phyloP scores from a whole-genome alignment of 2,888 invertebrate species.

The Julus scandinavius region DNA sequence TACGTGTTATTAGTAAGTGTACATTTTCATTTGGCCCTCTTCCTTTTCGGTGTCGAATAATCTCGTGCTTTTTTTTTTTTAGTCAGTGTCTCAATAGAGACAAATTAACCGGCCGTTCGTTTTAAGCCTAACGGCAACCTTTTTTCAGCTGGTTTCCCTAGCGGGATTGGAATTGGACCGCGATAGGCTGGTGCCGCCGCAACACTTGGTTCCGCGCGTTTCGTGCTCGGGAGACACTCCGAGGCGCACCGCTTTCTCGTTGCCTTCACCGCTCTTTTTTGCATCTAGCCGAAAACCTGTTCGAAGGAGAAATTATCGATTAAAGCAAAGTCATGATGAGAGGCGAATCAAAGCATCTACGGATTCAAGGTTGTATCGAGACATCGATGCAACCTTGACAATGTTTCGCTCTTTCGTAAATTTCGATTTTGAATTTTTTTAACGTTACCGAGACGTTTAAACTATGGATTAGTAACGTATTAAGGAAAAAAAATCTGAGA shows the following conservation, averaged over 20 bases:
- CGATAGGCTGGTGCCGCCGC: constrained; percentile 43
- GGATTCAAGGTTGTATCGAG: too few species aligned
- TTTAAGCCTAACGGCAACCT: background rate
- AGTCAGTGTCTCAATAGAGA: background rate
- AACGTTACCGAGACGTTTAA: too few species aligned
- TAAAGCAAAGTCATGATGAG: background rate
- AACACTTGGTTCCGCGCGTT: constrained; percentile 19
- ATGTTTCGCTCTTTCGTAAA: too few species aligned
- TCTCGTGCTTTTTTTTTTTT: background rate
- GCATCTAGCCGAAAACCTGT: constrained; percentile 53
- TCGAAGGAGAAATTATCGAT: background rate
- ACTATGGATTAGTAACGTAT: too few species aligned
- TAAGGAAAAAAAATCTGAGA: too few species aligned
- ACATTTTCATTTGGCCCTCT: background rate
- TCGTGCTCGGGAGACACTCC: constrained; percentile 52
- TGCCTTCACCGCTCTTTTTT: constrained; percentile 37
- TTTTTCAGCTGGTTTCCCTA: constrained; percentile 6
- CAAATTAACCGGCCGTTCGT: background rate
- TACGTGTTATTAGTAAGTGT: background rate
- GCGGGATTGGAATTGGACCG: constrained; percentile 30
- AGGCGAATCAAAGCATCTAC: too few species aligned
- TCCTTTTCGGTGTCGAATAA: background rate
- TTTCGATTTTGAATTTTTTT: too few species aligned
- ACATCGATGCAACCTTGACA: too few species aligned
- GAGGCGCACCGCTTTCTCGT: constrained; percentile 51